These are phyloP conservation scores for Hippolais icterina DNA, from an alignment of 2,113 vertebrate species.

Conservation along the genomic window DNA sequence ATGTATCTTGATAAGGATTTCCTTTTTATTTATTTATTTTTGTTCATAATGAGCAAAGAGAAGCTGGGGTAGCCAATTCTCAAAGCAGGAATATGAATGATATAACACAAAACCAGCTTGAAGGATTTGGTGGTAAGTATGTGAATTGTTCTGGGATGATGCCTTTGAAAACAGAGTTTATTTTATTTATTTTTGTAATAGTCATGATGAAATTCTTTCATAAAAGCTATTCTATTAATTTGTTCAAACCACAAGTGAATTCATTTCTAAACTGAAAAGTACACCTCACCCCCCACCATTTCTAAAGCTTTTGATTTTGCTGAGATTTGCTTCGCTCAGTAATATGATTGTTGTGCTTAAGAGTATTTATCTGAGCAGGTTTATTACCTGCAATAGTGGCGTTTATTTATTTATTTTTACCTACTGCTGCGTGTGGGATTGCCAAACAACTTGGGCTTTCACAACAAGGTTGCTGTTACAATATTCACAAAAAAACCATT, in stretches of 20 bases:
- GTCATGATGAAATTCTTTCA: neutral
- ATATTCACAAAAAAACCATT: neutral
- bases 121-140: slow-evolving; percentile 13
- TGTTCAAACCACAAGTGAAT: neutral
- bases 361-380: neutral
- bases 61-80: neutral
- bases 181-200: slow-evolving; percentile 22
- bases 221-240: neutral
- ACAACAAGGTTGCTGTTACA: neutral
- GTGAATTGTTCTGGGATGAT: slow-evolving; percentile 26
- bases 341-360: neutral
- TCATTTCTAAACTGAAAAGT: neutral
- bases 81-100: neutral
- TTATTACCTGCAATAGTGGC: neutral
- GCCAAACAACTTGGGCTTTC: neutral
- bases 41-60: neutral
- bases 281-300: neutral
- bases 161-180: slow-evolving; percentile 36
- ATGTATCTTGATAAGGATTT: neutral
- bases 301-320: neutral
- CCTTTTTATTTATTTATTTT: neutral
- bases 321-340: neutral
- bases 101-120: neutral
- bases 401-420: neutral
- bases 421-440: neutral